Conservation (phyloP, 2,113 vertebrate genomes). For the Oxygymnocypris stewartii region DNA sequence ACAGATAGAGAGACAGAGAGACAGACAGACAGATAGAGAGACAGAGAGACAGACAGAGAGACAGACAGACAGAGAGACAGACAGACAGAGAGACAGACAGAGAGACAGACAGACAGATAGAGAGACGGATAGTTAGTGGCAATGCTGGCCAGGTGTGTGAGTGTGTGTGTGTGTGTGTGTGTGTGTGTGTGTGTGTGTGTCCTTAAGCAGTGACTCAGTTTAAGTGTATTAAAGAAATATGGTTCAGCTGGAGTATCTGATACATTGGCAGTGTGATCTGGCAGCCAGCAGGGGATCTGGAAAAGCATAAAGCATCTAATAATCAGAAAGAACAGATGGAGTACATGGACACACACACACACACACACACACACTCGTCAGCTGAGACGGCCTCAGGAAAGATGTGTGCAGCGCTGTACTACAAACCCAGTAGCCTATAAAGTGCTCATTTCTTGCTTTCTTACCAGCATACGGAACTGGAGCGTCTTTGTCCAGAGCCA, state of each 20-base stretch:
- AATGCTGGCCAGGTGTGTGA: not conserved
- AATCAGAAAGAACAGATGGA: constrained; percentile 14
- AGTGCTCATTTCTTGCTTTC: constrained; percentile 37
- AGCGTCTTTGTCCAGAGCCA: constrained; percentile 96
- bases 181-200: not conserved
- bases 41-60: not conserved
- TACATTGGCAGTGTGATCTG: constrained; percentile 35
- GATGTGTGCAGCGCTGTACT: not conserved
- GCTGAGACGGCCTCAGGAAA: constrained; percentile 21
- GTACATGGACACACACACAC: not conserved
- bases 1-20: too few species aligned
- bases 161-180: constrained; percentile 24
- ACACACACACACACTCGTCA: not conserved
- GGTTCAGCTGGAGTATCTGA: constrained; percentile 32
- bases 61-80: too few species aligned
- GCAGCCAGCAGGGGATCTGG: not conserved
- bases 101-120: too few species aligned
- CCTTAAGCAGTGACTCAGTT: not conserved
- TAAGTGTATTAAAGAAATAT: not conserved
- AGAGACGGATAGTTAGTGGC: not conserved
- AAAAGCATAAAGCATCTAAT: constrained; percentile 20
- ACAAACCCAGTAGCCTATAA: constrained; percentile 6
- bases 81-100: too few species aligned
- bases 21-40: too few species aligned
- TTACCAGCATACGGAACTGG: constrained; percentile 94